A percentile compares a stretch with the other conserved stretches of the same genome.
Conservation (phyloP, 2,888 invertebrate genomes). For the Harpalus rubripes region DNA sequence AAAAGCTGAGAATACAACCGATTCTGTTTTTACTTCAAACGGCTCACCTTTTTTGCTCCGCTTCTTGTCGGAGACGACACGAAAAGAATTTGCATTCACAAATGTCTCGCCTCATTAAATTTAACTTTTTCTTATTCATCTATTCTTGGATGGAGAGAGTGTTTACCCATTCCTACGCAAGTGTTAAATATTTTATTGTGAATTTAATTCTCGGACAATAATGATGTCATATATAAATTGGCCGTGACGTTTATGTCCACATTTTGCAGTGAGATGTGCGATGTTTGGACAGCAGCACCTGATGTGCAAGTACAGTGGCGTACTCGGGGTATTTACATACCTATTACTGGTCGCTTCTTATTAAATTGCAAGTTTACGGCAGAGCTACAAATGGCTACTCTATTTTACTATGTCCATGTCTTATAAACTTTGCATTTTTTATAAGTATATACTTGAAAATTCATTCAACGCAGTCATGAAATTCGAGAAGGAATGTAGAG, state of each 20-base stretch:
- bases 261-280: conserved; percentile 29
- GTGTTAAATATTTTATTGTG: conserved; percentile 66
- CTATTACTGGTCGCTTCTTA: conserved; percentile 15
- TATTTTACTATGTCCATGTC: background rate
- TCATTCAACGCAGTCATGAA: too few relatives aligned
- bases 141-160: conserved; percentile 61
- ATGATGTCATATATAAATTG: conserved; percentile 66
- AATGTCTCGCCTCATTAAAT: conserved; percentile 64
- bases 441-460: too few relatives aligned
- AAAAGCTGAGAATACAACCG: conserved; percentile 36
- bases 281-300: conserved; percentile 58
- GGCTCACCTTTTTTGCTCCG: conserved; percentile 34
- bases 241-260: conserved; percentile 57
- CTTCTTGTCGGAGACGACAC: conserved; percentile 52
- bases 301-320: conserved; percentile 26
- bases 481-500: too few relatives aligned
- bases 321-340: background rate
- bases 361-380: conserved; percentile 12
- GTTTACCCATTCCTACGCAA: conserved; percentile 62
- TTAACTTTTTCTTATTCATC: conserved; percentile 60
- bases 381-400: background rate
- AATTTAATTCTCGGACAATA: conserved; percentile 64
- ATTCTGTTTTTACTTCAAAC: conserved; percentile 48
- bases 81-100: conserved; percentile 64
- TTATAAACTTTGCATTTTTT: background rate